Conservation (phyloP, 2,113 vertebrate species). For the Caloenas nicobarica region DNA sequence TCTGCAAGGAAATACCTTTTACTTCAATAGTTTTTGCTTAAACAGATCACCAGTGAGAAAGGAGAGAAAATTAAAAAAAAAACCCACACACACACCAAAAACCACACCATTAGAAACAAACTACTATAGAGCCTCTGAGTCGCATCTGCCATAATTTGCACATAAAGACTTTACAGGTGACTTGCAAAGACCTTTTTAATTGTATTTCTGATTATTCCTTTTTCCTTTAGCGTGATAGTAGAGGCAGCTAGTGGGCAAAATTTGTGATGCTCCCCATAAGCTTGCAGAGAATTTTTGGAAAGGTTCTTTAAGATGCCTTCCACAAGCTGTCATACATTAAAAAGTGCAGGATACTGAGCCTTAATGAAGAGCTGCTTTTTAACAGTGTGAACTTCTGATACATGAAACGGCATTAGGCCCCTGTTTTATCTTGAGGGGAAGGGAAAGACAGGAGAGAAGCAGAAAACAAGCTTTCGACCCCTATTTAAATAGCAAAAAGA, state of each 20-base stretch:
- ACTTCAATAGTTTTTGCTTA: slow-evolving; percentile 47
- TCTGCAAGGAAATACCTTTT: slow-evolving; percentile 35
- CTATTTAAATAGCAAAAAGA: background rate
- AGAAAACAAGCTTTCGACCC: background rate
- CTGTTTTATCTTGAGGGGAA: background rate
- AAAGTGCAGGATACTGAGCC: background rate
- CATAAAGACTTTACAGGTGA: slow-evolving; percentile 13
- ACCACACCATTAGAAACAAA: slow-evolving; percentile 28
- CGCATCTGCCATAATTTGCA: background rate
- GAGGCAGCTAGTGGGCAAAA: background rate
- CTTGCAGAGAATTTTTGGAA: background rate
- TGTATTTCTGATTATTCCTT: background rate
- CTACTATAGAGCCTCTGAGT: background rate
- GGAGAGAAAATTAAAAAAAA: background rate
- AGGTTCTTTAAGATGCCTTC: background rate
- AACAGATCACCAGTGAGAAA: slow-evolving; percentile 49
- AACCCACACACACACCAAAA: background rate
- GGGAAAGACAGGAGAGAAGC: background rate
- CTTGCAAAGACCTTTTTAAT: slow-evolving; percentile 8
- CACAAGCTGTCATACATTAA: background rate
- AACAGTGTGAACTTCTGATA: background rate
- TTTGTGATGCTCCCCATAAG: background rate
- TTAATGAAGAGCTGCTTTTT: slow-evolving; percentile 37
- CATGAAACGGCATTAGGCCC: background rate
- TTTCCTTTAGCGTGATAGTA: background rate